Evolutionary conservation across 1,140 invertebrate genomes (phyloP).

Genomic region (Caenorhabditis latens): DNA sequence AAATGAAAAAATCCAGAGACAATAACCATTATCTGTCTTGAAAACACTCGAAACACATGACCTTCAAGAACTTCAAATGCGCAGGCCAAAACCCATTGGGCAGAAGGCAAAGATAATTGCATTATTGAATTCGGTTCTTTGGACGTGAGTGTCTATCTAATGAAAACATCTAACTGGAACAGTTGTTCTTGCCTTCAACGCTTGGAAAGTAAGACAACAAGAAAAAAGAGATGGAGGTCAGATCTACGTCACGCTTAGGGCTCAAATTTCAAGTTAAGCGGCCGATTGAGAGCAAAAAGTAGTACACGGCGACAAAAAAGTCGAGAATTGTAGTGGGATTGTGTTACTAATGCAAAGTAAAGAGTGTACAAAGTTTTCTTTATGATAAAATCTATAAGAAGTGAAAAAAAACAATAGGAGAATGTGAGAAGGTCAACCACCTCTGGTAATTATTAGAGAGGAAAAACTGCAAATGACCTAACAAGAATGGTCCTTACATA

Average conservation of each 20-base stretch:
- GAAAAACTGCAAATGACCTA: no score
- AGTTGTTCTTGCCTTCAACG: neutral
- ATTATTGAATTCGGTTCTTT: constrained; percentile 15
- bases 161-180: neutral
- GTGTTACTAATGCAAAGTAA: constrained; percentile 48
- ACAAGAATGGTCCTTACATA: neutral
- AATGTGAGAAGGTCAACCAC: neutral
- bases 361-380: constrained; percentile 1
- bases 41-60: constrained; percentile 30
- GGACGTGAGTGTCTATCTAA: neutral
- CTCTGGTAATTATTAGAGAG: no score
- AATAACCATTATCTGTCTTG: constrained; percentile 36
- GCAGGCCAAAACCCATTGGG: constrained; percentile 34
- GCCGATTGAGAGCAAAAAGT: neutral
- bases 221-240: neutral
- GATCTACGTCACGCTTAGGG: constrained; percentile 17
- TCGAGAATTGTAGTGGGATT: constrained; percentile 1
- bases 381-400: constrained; percentile 15
- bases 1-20: constrained; percentile 9
- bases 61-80: constrained; percentile 20
- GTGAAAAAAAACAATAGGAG: neutral
- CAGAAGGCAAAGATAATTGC: constrained; percentile 41
- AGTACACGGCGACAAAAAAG: neutral
- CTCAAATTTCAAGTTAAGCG: constrained; percentile 47
- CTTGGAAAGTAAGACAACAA: neutral